phyloP scores from a whole-genome alignment of 2,888 invertebrate species.

The Lottia gigantea region DNA sequence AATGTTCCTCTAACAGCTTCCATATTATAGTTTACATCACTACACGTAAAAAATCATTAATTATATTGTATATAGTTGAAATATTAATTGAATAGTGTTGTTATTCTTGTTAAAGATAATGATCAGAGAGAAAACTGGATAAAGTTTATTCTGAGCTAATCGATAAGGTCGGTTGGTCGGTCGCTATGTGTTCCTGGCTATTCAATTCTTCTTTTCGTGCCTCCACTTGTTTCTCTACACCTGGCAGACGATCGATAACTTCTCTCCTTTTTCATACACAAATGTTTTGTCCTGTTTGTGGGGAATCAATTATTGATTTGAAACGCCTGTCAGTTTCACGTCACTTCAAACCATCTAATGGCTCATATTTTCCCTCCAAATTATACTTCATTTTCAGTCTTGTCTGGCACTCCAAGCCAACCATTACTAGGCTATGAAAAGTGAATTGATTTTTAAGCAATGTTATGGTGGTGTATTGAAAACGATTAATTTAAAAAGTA shows the following conservation, averaged over 20 bases:
- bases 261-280: slow-evolving; percentile 4
- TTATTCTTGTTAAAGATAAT: slow-evolving; percentile 10
- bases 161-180: background rate
- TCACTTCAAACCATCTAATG: slow-evolving; percentile 8
- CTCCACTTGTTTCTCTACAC: slow-evolving; percentile 5
- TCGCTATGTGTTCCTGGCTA: background rate
- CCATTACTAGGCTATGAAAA: background rate
- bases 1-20: too few relatives aligned
- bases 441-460: background rate
- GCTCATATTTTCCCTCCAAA: slow-evolving; percentile 8
- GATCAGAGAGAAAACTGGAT: background rate
- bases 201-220: too few relatives aligned
- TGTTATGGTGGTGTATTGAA: background rate
- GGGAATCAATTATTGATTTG: slow-evolving; percentile 7
- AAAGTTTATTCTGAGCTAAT: too few relatives aligned
- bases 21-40: too few relatives aligned
- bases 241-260: slow-evolving; percentile 4
- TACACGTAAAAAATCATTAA: too few relatives aligned
- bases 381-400: slow-evolving; percentile 8
- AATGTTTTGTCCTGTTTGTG: slow-evolving; percentile 11
- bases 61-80: background rate
- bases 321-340: slow-evolving; percentile 9
- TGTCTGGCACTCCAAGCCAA: background rate
- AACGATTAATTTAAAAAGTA: too few relatives aligned
- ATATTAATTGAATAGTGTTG: slow-evolving; percentile 2